These are phyloP conservation scores for Tautogolabrus adspersus DNA, from an alignment of 2,113 vertebrate species.

Conservation along the genomic window DNA sequence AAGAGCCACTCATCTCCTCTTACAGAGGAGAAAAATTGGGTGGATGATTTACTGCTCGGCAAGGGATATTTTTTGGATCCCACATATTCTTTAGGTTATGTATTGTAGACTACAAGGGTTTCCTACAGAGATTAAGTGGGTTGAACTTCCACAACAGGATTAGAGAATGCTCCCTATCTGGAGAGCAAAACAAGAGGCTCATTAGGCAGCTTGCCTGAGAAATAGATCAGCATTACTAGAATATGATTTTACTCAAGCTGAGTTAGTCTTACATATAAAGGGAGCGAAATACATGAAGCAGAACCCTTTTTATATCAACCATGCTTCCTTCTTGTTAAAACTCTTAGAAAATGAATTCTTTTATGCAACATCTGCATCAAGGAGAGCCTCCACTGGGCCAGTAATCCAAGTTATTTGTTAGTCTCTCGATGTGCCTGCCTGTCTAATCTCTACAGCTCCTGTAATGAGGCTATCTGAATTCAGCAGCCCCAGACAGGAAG, in stretches of 20 bases:
- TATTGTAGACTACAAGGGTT: constrained; percentile 52
- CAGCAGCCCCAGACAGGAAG: constrained; percentile 13
- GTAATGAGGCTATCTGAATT: constrained; percentile 28
- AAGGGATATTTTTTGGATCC: neutral
- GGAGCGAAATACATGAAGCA: neutral
- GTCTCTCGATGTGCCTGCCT: neutral
- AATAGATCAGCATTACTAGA: constrained; percentile 3
- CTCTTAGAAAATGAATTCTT: neutral
- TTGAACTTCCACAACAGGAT: constrained; percentile 51
- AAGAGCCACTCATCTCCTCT: too few species aligned
- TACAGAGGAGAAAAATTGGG: too few species aligned
- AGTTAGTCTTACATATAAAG: too few species aligned
- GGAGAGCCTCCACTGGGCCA: constrained; percentile 1
- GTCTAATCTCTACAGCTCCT: constrained; percentile 15
- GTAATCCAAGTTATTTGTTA: neutral
- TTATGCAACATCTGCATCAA: constrained; percentile 4
- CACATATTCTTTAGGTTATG: neutral
- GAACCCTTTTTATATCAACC: neutral
- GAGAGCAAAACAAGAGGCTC: constrained; percentile 4
- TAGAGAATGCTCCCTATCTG: constrained; percentile 8
- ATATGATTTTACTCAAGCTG: neutral
- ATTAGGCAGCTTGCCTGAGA: neutral
- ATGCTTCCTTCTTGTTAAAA: too few species aligned
- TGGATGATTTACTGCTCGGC: too few species aligned
- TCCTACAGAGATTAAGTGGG: constrained; percentile 18